A percentile compares a stretch with the other conserved stretches of the same genome.
These are phyloP conservation scores for Ostrea denselamellosa DNA, from an alignment of 1,140 invertebrate species.

Conservation along the genomic window DNA sequence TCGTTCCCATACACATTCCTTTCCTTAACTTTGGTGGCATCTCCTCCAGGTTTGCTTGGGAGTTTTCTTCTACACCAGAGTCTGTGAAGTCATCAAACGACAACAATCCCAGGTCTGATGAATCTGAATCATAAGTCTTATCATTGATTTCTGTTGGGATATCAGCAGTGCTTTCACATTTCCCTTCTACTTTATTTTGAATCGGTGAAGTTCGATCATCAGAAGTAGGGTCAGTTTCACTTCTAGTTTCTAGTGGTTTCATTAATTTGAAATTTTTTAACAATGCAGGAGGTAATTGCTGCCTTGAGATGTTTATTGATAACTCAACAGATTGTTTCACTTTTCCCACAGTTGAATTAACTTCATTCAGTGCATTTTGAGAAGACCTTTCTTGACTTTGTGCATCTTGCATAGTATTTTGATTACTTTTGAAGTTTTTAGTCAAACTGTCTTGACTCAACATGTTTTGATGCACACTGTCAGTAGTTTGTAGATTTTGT, in stretches of 20 bases:
- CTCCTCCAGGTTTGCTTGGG: neutral
- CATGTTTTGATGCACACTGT: neutral
- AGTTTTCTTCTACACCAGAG: neutral
- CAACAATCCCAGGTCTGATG: neutral
- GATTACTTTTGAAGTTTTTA: neutral
- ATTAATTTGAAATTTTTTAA: neutral
- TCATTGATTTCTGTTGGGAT: neutral
- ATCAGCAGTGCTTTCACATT: neutral
- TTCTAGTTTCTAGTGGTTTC: neutral
- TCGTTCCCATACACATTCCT: neutral
- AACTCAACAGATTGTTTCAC: slow-evolving; percentile 11
- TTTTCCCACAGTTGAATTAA: neutral
- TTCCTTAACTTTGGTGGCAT: neutral
- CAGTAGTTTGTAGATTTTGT: neutral
- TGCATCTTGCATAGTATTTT: neutral
- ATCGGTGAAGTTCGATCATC: neutral
- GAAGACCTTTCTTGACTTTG: too few relatives aligned
- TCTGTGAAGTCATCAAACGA: slow-evolving; percentile 24
- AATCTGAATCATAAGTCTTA: neutral
- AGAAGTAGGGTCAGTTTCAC: neutral
- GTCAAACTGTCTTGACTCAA: neutral
- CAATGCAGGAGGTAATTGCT: neutral
- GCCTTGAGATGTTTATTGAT: neutral
- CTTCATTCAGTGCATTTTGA: too few relatives aligned
- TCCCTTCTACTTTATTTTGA: neutral